Evolutionary conservation across 1,140 invertebrate genomes (phyloP).

Genomic region (Tribolium madens): DNA sequence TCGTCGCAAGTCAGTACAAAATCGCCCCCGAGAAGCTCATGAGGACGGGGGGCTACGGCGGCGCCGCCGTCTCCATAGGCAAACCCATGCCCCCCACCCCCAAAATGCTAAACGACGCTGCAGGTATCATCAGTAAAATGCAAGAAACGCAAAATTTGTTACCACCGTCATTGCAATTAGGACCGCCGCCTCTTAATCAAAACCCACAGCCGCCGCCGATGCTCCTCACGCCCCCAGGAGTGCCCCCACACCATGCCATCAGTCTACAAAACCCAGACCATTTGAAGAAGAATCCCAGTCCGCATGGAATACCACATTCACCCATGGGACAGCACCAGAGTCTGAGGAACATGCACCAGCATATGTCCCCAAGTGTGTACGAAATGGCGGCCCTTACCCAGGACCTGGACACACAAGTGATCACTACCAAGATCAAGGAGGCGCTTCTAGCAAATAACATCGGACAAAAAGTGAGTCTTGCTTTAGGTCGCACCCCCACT

Average conservation of each 20-base stretch:
- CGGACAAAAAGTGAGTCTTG: conserved; percentile 92
- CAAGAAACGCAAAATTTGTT: conserved; percentile 72
- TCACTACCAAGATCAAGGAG: conserved; percentile 98
- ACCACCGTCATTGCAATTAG: conserved; percentile 68
- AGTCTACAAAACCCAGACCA: conserved; percentile 69
- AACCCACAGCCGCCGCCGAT: conserved; percentile 68
- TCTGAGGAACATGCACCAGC: conserved; percentile 80
- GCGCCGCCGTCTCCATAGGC: conserved; percentile 78
- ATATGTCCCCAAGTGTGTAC: conserved; percentile 89
- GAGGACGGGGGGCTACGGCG: conserved; percentile 93
- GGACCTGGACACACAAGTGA: conserved; percentile 95
- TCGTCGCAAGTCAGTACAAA: conserved; percentile 97
- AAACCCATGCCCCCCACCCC: conserved; percentile 82
- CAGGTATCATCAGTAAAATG: conserved; percentile 79
- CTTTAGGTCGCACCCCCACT: too few relatives aligned
- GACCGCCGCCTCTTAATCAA: conserved; percentile 50
- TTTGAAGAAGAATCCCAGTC: conserved; percentile 69
- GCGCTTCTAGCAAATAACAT: conserved; percentile 96
- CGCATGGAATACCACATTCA: conserved; percentile 71
- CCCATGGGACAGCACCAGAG: conserved; percentile 74
- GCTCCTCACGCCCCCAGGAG: conserved; percentile 73
- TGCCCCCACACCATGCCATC: conserved; percentile 75
- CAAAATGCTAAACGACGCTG: conserved; percentile 79
- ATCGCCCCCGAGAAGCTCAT: conserved; percentile 96
- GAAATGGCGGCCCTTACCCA: conserved; percentile 97